Conservation (phyloP, 2,113 vertebrate species). For the Porphyrio hochstetteri region DNA sequence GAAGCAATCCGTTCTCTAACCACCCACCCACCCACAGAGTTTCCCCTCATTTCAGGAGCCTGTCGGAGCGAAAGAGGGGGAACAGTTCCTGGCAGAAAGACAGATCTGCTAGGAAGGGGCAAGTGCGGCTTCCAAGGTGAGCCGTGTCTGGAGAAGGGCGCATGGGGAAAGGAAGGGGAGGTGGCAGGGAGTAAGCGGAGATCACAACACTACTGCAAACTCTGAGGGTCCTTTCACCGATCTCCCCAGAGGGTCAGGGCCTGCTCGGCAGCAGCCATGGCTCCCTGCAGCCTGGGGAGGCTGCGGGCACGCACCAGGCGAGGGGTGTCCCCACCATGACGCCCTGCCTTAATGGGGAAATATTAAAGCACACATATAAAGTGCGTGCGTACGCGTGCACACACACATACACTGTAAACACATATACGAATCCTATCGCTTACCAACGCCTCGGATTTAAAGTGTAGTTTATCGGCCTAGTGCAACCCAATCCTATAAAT, state of each 20-base stretch:
- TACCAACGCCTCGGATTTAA: conserved; percentile 26
- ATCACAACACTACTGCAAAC: background rate
- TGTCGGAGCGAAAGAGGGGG: background rate
- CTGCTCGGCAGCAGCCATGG: background rate
- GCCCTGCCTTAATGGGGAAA: background rate
- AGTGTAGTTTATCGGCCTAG: conserved; percentile 60
- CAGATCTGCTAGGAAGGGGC: background rate
- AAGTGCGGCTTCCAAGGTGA: background rate
- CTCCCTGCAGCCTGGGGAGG: background rate
- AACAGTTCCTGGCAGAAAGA: background rate
- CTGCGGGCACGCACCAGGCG: accelerated
- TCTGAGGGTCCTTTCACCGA: background rate
- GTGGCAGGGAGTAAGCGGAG: background rate
- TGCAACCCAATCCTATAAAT: conserved; percentile 69
- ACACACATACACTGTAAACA: background rate
- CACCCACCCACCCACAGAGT: conserved; percentile 24
- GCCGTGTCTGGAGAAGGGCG: background rate
- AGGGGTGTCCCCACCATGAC: accelerated
- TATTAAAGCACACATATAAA: background rate
- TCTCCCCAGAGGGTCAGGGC: background rate
- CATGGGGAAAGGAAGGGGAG: background rate
- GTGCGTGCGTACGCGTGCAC: background rate
- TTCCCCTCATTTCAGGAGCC: background rate
- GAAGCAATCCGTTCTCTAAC: conserved; percentile 12
- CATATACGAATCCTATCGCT: background rate